Percentiles rank a stretch among this genome's conserved stretches.
phyloP scores from a whole-genome alignment of 2,113 vertebrate genomes.

The Leucopsar rothschildi region DNA sequence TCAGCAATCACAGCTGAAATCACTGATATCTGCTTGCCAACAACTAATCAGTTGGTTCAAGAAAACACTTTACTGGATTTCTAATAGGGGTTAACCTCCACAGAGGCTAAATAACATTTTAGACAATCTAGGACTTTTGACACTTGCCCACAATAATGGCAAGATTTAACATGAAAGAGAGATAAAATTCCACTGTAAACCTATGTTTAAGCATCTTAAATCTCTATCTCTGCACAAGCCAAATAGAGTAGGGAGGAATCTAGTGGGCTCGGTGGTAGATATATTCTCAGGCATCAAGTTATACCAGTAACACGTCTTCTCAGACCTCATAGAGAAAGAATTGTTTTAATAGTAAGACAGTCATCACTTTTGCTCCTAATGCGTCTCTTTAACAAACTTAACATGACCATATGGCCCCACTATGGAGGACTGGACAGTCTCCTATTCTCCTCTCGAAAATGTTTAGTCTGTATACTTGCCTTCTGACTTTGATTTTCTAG shows the following conservation, averaged over 20 bases:
- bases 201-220: not conserved
- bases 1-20: not conserved
- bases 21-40: not conserved
- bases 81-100: not conserved
- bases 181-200: not conserved
- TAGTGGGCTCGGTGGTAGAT: not conserved
- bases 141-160: not conserved
- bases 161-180: not conserved
- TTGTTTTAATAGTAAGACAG: not conserved
- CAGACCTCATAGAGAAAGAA: not conserved
- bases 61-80: not conserved
- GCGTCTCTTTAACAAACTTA: not conserved
- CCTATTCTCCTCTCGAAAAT: not conserved
- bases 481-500: not conserved
- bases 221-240: not conserved
- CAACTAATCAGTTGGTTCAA: not conserved
- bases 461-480: not conserved
- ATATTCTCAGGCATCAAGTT: not conserved
- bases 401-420: not conserved
- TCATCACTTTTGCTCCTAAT: not conserved
- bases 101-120: not conserved
- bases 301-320: not conserved
- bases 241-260: not conserved
- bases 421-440: not conserved
- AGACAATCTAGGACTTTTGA: not conserved